Conservation (phyloP, 2,888 invertebrate species). For the Chymomyza fuscimana region DNA sequence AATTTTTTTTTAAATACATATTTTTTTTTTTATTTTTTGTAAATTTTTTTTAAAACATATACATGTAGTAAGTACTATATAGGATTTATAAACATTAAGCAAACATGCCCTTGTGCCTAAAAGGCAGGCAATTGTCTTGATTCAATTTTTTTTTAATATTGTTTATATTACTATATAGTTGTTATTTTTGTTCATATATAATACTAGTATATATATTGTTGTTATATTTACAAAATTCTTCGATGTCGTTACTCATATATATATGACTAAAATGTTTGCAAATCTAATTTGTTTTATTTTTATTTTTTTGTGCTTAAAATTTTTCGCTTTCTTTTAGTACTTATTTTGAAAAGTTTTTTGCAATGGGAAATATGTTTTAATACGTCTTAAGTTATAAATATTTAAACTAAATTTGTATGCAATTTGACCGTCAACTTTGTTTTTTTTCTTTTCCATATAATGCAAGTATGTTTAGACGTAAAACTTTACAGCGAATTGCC, state of each 20-base stretch:
- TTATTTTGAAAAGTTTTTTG: neutral
- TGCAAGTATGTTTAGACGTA: conserved; percentile 19
- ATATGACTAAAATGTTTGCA: conserved; percentile 67
- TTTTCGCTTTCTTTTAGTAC: conserved; percentile 32
- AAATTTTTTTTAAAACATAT: neutral
- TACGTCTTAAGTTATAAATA: neutral
- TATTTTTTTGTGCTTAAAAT: conserved; percentile 67
- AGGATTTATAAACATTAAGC: neutral
- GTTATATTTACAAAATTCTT: conserved; percentile 72
- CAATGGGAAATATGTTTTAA: neutral
- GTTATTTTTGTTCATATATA: conserved; percentile 29
- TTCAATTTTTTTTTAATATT: conserved; percentile 27
- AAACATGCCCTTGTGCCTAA: too few relatives aligned
- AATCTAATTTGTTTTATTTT: conserved; percentile 59
- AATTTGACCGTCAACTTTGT: neutral
- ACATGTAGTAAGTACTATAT: neutral
- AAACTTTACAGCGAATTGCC: too few relatives aligned
- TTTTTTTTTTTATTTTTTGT: conserved; percentile 26
- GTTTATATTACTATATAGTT: conserved; percentile 12
- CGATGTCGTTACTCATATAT: conserved; percentile 62
- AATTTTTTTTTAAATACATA: conserved; percentile 29
- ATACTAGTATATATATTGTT: conserved; percentile 12
- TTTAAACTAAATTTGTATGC: neutral
- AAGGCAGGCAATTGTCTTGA: conserved; percentile 24
- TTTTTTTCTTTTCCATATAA: conserved; percentile 16